Base-by-base conservation (phyloP, 2,113 vertebrate genomes). In the Sclerurus mexicanus region DNA sequence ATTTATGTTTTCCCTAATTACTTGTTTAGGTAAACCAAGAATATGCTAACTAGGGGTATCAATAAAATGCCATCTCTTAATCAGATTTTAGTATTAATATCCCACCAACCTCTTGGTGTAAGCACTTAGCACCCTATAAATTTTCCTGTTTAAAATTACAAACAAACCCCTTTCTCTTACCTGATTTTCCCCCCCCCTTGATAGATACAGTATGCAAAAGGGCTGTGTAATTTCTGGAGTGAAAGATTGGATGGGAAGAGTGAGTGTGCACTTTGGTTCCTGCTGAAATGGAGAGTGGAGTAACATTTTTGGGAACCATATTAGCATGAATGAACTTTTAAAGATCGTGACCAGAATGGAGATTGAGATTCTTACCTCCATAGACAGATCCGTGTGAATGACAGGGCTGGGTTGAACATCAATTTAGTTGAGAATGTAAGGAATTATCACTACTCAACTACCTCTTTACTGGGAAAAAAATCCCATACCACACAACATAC, bases 401-500 rank as follows among this genome's bases (percentile, higher is more conserved):
- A 42, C 23, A 71, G 59, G 30, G 24, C 39, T 50, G 30, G 28
- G 17, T 25, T 72, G 59, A 91, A 28, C n/a, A 30, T 12, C 25
- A 22, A 6, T 35, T 79, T 79, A 67, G 9, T 3, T 49, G 60
- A 67, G 46, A 73, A 25, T 22, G 20, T 28, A 59, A 75, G 21
- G 35, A 82, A 46, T 75, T 37, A 24, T 50, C 27, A 6, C 20
- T 44, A 14, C 6, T 55, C 21, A 72, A 6, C 25, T 79, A 37
- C 24, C 15, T 82, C 60, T 62, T 52, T 37, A 31, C 10, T n/a
- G 17, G 11, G 11, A 11, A 56, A 68, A 63, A 72, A 4, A 2
- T 3, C 0, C 4, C 39, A 31, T 7, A 40, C 42, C 19, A 85
- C 37, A 72, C 9, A 23, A 67, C 2, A 35, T 16, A 7, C 2